These are phyloP conservation scores for Cephus rjabovi DNA, from an alignment of 2,888 invertebrate genomes.

Conservation along the genomic window DNA sequence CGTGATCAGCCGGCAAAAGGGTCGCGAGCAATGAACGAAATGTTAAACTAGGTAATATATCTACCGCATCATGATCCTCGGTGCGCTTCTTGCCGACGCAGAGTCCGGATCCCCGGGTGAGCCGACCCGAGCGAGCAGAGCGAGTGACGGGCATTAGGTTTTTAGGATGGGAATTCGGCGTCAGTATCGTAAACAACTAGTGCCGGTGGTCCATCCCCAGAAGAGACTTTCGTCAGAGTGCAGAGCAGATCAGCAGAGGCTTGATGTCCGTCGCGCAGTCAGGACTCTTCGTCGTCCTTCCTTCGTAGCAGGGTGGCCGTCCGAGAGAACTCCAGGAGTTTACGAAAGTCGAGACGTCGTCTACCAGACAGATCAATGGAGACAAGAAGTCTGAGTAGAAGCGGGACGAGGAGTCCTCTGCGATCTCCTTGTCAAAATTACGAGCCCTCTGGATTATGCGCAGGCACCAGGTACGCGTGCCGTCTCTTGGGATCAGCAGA, in stretches of 20 bases:
- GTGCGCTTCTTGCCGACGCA: constrained; percentile 12
- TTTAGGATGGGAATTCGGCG: constrained; percentile 14
- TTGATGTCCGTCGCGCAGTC: neutral
- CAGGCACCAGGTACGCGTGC: too few species aligned
- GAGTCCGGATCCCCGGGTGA: neutral
- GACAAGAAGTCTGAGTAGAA: too few species aligned
- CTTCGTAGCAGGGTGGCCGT: neutral
- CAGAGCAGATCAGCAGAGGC: neutral
- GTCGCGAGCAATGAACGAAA: constrained; percentile 10
- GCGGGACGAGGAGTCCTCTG: too few species aligned
- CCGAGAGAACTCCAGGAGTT: too few species aligned
- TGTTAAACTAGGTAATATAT: constrained; percentile 22
- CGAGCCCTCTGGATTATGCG: too few species aligned
- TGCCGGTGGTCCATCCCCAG: constrained; percentile 6
- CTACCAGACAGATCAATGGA: too few species aligned
- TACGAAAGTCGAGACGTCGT: too few species aligned
- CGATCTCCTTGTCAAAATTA: too few species aligned
- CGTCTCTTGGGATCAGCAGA: too few species aligned
- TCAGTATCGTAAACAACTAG: constrained; percentile 20
- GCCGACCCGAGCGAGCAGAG: neutral
- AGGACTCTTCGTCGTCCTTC: neutral
- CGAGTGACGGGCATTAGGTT: constrained; percentile 10
- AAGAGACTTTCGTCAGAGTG: too few species aligned
- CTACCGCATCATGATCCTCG: constrained; percentile 21
- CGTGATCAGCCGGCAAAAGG: constrained; percentile 5